Conservation (phyloP, 1,140 invertebrate species). For the Diorhabda sublineata region DNA sequence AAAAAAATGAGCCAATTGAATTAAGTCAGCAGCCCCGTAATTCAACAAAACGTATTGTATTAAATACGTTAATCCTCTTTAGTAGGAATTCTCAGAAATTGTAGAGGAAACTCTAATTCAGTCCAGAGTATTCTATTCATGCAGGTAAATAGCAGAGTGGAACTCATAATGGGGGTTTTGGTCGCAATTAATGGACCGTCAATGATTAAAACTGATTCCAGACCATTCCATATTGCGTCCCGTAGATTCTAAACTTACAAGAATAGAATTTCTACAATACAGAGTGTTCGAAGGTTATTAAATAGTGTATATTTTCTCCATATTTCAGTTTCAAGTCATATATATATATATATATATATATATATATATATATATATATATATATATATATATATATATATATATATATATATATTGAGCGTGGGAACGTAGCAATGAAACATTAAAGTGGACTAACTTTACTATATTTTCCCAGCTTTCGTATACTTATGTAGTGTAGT, state of each 20-base stretch:
- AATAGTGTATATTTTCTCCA: no score
- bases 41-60: conserved; percentile 2
- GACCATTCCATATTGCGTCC: conserved; percentile 5
- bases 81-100: neutral
- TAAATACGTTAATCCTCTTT: neutral
- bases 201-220: conserved; percentile 27
- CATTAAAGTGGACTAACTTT: no score
- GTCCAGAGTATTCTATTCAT: conserved; percentile 7
- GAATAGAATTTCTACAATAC: no score
- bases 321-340: no score
- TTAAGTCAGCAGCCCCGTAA: neutral
- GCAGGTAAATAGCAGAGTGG: conserved; percentile 20
- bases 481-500: no score
- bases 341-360: no score
- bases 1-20: neutral
- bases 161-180: conserved; percentile 23
- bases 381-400: no score
- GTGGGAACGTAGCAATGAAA: no score
- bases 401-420: no score
- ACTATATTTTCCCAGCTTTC: no score
- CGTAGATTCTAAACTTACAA: neutral
- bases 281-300: no score
- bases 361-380: no score
- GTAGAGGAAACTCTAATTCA: neutral
- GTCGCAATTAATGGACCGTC: conserved; percentile 25